Conservation (phyloP, 1,140 invertebrate species). For the Apolygus lucorum region DNA sequence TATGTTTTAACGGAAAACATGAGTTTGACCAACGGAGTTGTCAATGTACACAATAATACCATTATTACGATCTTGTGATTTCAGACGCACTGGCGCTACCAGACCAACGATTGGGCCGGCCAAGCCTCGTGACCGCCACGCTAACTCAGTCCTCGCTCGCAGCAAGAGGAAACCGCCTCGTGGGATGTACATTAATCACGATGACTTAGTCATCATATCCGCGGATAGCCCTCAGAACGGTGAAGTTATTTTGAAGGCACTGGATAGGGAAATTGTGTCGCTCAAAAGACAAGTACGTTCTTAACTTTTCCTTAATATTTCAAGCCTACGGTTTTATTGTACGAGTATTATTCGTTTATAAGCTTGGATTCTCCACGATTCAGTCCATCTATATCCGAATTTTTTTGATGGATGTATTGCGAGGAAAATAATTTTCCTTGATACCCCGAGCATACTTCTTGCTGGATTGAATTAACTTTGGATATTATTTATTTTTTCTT, state of each 20-base stretch:
- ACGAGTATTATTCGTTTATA: too few relatives aligned
- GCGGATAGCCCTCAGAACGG: constrained; percentile 53
- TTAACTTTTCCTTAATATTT: constrained; percentile 8
- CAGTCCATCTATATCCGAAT: too few relatives aligned
- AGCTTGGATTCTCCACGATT: too few relatives aligned
- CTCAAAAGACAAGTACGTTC: constrained; percentile 79
- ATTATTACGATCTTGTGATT: constrained; percentile 25
- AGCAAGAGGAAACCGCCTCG: constrained; percentile 87
- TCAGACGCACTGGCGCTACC: constrained; percentile 46
- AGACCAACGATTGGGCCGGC: constrained; percentile 46
- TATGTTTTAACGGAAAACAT: too few relatives aligned
- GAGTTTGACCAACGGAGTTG: too few relatives aligned
- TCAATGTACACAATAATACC: too few relatives aligned
- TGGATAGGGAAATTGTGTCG: constrained; percentile 87
- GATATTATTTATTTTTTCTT: too few relatives aligned
- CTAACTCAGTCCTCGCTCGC: constrained; percentile 49
- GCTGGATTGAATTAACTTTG: too few relatives aligned
- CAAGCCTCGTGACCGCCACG: constrained; percentile 39
- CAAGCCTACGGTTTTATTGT: not conserved
- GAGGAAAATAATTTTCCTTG: too few relatives aligned
- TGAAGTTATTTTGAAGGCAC: constrained; percentile 74
- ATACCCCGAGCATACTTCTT: too few relatives aligned
- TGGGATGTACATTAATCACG: constrained; percentile 95
- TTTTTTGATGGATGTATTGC: too few relatives aligned
- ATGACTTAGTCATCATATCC: constrained; percentile 82